These are phyloP conservation scores for Dastarcus helophoroides DNA, from an alignment of 2,888 invertebrate species.

Conservation along the genomic window DNA sequence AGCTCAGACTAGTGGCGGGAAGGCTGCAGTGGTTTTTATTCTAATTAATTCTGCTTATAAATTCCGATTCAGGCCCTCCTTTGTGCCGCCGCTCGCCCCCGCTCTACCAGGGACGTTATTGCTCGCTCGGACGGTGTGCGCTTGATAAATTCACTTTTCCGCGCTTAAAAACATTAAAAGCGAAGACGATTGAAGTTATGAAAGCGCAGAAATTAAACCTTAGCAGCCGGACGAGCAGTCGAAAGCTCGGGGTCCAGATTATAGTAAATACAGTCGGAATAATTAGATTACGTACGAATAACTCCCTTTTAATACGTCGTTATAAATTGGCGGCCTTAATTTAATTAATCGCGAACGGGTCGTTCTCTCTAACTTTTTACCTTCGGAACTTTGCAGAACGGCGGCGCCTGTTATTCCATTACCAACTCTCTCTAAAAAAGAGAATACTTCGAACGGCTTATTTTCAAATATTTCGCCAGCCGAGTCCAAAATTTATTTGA, in stretches of 20 bases:
- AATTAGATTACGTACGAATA: constrained; percentile 38
- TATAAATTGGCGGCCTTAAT: constrained; percentile 30
- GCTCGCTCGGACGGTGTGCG: constrained; percentile 38
- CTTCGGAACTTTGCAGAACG: no score
- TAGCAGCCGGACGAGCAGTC: constrained; percentile 23
- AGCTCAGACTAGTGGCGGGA: constrained; percentile 31
- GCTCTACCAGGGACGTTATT: constrained; percentile 26
- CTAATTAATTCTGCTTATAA: constrained; percentile 45
- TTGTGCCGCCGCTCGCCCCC: constrained; percentile 17
- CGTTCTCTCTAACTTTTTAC: not conserved
- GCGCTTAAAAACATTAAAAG: constrained; percentile 36
- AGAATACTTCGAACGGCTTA: no score
- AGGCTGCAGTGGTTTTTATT: constrained; percentile 42
- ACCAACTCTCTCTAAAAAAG: no score
- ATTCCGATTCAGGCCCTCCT: constrained; percentile 37
- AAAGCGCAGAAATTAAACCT: constrained; percentile 39
- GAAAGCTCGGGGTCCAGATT: constrained; percentile 23
- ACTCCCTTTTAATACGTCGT: constrained; percentile 36
- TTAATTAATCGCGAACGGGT: constrained; percentile 25
- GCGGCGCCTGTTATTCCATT: no score
- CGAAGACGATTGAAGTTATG: constrained; percentile 39
- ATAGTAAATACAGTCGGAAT: constrained; percentile 36
- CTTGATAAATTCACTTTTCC: constrained; percentile 40
- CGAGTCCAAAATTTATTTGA: no score
- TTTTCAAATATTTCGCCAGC: no score